Conservation (phyloP, 2,888 invertebrate genomes). For the Tenthredo notha region DNA sequence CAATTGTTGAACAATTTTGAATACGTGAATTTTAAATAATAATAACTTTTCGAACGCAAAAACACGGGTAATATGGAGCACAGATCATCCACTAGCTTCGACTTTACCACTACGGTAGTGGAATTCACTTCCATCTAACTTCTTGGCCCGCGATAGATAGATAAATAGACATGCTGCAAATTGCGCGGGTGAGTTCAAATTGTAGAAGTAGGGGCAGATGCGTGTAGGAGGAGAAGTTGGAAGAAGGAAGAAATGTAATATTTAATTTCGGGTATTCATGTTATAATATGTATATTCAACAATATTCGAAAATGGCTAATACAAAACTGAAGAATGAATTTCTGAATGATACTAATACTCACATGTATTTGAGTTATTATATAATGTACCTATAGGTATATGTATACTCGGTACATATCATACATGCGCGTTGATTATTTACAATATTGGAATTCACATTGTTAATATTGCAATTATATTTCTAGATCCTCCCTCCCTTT, state of each 20-base stretch:
- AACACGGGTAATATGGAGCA: background rate
- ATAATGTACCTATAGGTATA: background rate
- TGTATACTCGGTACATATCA: background rate
- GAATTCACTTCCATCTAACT: background rate
- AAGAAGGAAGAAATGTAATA: background rate
- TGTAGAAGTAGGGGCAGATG: too few species aligned
- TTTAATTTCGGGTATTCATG: background rate
- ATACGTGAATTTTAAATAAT: background rate
- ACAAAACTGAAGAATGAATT: conserved; percentile 43
- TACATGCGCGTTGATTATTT: conserved; percentile 17
- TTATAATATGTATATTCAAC: conserved; percentile 12
- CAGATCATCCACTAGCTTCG: background rate
- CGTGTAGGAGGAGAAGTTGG: too few species aligned
- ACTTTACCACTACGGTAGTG: background rate
- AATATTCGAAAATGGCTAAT: conserved; percentile 40
- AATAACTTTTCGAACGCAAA: background rate
- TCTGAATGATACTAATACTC: background rate
- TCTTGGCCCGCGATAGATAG: background rate
- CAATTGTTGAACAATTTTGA: conserved; percentile 5
- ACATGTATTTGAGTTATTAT: conserved; percentile 10
- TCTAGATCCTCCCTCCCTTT: background rate
- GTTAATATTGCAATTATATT: conserved; percentile 36
- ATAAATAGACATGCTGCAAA: background rate
- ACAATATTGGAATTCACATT: conserved; percentile 8
- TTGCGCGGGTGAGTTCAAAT: background rate